Percentiles rank a stretch among this genome's conserved stretches.
These are phyloP conservation scores for Caenorhabditis brenneri DNA, from an alignment of 1,140 invertebrate species.

Conservation along the genomic window DNA sequence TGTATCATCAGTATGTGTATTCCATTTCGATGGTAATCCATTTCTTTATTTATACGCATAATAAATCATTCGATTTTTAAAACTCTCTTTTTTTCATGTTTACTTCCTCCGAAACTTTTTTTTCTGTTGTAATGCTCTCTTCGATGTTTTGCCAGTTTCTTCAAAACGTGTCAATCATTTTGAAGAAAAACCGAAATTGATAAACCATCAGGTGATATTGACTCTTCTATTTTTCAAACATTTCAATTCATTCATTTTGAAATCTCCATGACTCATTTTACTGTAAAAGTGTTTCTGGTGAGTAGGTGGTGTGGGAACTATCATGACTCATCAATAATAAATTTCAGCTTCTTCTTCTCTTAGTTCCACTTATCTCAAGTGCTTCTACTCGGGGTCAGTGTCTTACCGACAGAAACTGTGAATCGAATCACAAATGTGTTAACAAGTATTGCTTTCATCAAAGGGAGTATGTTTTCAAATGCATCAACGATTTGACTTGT, in stretches of 20 bases:
- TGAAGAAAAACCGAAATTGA: neutral
- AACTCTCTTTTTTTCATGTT: neutral
- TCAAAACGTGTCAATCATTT: neutral
- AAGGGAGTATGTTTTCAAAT: constrained; percentile 13
- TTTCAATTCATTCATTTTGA: neutral
- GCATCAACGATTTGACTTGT: constrained; percentile 1
- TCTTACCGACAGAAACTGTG: neutral
- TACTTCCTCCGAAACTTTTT: neutral
- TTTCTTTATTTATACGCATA: neutral
- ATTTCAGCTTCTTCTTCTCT: neutral
- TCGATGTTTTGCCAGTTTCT: neutral
- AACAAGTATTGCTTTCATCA: neutral
- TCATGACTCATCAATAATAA: neutral
- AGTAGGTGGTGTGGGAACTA: neutral
- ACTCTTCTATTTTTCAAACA: neutral
- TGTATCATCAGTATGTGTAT: constrained; percentile 1
- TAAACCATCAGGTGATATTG: neutral
- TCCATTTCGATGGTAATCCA: constrained; percentile 17
- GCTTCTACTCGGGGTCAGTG: neutral
- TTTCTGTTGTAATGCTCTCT: neutral
- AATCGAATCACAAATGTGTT: neutral
- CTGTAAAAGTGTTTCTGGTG: neutral
- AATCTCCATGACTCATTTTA: neutral
- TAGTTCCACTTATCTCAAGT: neutral
- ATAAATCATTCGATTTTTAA: neutral